Evolutionary conservation across 2,113 vertebrate genomes (phyloP), one percentile per base, ranked within the genome.

Genomic region (Stegastes partitus): DNA sequence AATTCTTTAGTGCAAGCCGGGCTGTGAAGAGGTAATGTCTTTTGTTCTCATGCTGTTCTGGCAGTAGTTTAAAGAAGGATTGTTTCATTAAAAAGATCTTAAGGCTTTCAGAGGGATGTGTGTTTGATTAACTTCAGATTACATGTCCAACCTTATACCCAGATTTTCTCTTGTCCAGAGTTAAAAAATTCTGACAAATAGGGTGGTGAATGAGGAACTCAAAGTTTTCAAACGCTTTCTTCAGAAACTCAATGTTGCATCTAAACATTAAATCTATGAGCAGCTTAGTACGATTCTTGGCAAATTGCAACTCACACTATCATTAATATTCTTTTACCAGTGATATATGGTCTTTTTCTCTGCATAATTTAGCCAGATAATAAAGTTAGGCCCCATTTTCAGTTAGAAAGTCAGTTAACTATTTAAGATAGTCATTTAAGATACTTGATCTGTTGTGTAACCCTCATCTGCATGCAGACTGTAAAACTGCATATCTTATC

Each of bases 41-140:
- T 50, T 67, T 23, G 2, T 53, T 55, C 54, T 47, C 18, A 25
- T 67, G 63, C 22, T 22, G 31, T 45, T 62, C 37, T 79, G 23
- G 31, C 23, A 57, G 62, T 34, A 57, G 31, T 26, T n/a, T 50
- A 50, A 39, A 53, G 2, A 16, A 19, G 22, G 61, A 25, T 44
- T 23, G 15, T 62, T 58, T 66, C 39, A 25, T 65, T 57, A 14
- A 47, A 37, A 37, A 65, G 11, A 45, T 42, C 44, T 61, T 59
- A 19, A 18, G 12, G 15, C 23, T 59, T 59, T 50, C 45, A 22
- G 25, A 57, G 4, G 11, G 31, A 22, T 21, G 5, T n/a, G 19
- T 37, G 14, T 11, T 14, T 22, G 28, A 34, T 58, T 58, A 34
- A 37, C 18, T 58, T 19, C 56, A 58, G 19, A 34, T 58, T n/a